phyloP scores from a whole-genome alignment of 2,113 vertebrate species.

The Pachypanchax playfairii region DNA sequence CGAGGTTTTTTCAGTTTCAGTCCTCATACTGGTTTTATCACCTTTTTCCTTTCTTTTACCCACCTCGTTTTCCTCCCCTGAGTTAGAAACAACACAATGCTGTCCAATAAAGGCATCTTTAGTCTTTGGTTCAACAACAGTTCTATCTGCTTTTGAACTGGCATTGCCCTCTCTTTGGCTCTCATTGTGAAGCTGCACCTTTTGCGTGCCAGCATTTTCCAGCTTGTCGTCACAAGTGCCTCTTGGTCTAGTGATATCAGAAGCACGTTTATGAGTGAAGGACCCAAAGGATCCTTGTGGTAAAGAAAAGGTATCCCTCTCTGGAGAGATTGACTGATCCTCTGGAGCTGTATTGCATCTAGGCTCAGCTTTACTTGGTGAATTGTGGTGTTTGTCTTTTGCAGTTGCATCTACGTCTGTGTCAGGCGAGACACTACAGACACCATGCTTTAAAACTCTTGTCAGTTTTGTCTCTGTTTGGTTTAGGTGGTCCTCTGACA shows the following conservation, averaged over 20 bases:
- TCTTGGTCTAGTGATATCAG: conserved; percentile 35
- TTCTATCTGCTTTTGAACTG: conserved; percentile 29
- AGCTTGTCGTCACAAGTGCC: conserved; percentile 32
- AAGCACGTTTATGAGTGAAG: conserved; percentile 72
- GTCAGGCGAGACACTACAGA: conserved; percentile 15
- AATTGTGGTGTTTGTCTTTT: conserved; percentile 20
- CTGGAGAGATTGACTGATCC: conserved; percentile 36
- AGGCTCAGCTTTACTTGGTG: conserved; percentile 26
- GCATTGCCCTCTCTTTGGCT: conserved; percentile 34
- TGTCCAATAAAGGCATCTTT: conserved; percentile 53
- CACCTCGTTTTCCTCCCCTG: conserved; percentile 44
- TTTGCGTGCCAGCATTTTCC: conserved; percentile 39
- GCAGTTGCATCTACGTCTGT: conserved; percentile 22
- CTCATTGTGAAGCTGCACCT: conserved; percentile 26
- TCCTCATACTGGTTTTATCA: conserved; percentile 26
- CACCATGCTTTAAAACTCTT: conserved; percentile 11
- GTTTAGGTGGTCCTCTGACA: conserved; percentile 39
- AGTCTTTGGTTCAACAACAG: conserved; percentile 66
- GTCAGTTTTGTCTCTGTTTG: conserved; percentile 34
- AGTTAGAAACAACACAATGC: conserved; percentile 48
- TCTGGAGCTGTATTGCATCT: conserved; percentile 40
- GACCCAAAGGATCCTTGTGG: conserved; percentile 78
- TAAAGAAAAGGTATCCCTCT: conserved; percentile 63
- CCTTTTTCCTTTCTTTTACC: conserved; percentile 18
- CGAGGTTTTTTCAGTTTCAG: conserved; percentile 35